A percentile compares a stretch with the other conserved stretches of the same genome.
Evolutionary conservation across 2,113 vertebrate species (phyloP).

Genomic region (Zosterops borbonicus): DNA sequence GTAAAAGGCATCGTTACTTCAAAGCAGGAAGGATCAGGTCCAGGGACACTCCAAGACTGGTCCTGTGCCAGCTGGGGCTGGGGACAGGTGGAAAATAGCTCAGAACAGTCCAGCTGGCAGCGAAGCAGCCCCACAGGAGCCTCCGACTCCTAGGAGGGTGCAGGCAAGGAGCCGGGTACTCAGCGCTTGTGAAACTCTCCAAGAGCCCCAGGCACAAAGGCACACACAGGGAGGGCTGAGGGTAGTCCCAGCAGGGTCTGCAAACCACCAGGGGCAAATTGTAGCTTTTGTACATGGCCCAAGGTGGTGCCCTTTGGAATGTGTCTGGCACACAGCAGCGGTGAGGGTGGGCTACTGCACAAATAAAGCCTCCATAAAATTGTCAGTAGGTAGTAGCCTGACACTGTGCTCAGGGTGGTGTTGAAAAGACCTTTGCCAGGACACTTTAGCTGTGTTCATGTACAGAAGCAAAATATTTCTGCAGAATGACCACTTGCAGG

Average conservation of each 20-base stretch:
- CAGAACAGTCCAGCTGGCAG: neutral
- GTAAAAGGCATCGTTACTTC: neutral
- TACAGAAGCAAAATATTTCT: neutral
- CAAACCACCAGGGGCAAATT: neutral
- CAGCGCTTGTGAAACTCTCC: neutral
- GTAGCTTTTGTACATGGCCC: neutral
- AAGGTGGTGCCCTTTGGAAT: neutral
- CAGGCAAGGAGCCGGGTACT: neutral
- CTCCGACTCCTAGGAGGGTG: neutral
- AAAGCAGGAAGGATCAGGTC: neutral
- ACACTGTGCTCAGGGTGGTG: neutral
- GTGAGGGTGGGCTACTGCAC: neutral
- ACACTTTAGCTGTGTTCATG: neutral
- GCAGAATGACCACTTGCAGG: neutral
- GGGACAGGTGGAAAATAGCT: neutral
- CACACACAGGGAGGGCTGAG: accelerated
- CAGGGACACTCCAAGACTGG: neutral
- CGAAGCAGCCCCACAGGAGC: accelerated
- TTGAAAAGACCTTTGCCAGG: neutral
- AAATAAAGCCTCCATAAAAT: neutral
- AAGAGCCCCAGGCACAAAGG: neutral
- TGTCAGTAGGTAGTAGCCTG: neutral
- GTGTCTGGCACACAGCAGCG: neutral
- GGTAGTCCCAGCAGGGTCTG: accelerated
- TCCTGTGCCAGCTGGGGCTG: neutral